Conservation (phyloP, 2,888 invertebrate genomes). For the Coenonympha arcania region DNA sequence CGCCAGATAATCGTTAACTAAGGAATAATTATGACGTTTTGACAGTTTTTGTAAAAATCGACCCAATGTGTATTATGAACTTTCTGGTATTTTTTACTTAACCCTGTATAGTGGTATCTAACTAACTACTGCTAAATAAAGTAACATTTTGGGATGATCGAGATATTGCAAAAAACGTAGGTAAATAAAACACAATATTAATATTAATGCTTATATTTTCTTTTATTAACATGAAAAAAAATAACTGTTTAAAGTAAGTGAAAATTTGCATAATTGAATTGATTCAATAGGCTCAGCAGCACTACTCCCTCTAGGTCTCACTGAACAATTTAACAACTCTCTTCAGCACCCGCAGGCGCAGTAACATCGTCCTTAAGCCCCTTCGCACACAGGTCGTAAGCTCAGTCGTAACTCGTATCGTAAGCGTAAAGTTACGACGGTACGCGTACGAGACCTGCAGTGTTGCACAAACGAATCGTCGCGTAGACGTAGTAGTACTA, state of each 20-base stretch:
- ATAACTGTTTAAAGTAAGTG: constrained; percentile 56
- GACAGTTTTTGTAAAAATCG: no score
- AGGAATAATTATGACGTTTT: no score
- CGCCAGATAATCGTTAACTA: no score
- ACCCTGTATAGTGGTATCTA: no score
- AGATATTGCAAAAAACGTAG: background rate
- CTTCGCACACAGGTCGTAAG: no score
- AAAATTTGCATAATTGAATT: constrained; percentile 66
- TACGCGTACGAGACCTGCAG: no score
- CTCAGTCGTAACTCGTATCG: no score
- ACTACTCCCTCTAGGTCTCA: constrained; percentile 50
- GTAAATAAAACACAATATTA: constrained; percentile 41
- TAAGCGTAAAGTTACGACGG: no score
- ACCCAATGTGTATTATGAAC: no score
- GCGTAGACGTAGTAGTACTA: no score
- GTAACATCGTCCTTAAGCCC: constrained; percentile 42
- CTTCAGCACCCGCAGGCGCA: constrained; percentile 52
- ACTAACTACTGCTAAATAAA: background rate
- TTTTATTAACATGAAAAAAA: constrained; percentile 68
- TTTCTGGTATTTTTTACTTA: no score
- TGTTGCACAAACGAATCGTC: no score
- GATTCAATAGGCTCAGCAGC: constrained; percentile 43
- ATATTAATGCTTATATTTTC: constrained; percentile 68
- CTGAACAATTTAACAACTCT: constrained; percentile 50
- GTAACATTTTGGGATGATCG: background rate